Percentiles rank a stretch among this genome's conserved stretches.
Evolutionary conservation across 2,888 invertebrate genomes (phyloP).

Genomic region (Unio delphinus): DNA sequence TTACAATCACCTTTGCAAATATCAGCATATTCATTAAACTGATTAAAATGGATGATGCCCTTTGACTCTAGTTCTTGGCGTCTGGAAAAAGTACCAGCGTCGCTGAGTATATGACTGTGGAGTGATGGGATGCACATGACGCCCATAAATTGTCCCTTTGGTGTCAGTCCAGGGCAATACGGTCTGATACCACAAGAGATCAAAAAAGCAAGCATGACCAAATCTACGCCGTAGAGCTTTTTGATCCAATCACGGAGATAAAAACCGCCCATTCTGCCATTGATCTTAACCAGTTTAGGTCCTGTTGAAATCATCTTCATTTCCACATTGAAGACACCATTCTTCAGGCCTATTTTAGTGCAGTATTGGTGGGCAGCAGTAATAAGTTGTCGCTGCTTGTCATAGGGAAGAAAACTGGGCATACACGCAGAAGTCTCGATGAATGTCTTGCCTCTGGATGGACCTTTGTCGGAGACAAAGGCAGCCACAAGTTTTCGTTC

Average conservation of each 20-base stretch:
- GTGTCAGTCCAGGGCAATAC: constrained; percentile 15
- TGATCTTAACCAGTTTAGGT: constrained; percentile 52
- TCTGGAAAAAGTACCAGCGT: not conserved
- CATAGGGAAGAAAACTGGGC: constrained; percentile 37
- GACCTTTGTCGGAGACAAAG: constrained; percentile 54
- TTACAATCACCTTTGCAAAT: constrained; percentile 7
- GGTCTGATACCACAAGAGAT: constrained; percentile 32
- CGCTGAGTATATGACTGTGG: constrained; percentile 19
- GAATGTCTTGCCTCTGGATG: constrained; percentile 20
- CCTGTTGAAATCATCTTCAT: constrained; percentile 47
- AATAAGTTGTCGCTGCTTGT: constrained; percentile 36
- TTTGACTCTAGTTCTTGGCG: constrained; percentile 7
- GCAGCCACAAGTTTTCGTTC: constrained; percentile 46
- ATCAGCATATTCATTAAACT: constrained; percentile 8
- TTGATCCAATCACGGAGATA: constrained; percentile 48
- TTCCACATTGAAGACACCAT: constrained; percentile 49
- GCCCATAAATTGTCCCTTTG: constrained; percentile 29
- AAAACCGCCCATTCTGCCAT: constrained; percentile 50
- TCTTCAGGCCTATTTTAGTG: constrained; percentile 36
- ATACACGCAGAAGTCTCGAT: constrained; percentile 46
- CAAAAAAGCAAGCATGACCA: constrained; percentile 21
- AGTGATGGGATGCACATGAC: constrained; percentile 38
- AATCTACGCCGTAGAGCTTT: constrained; percentile 31
- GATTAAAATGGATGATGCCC: constrained; percentile 13
- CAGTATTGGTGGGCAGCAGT: constrained; percentile 45